Conservation (phyloP, 2,113 vertebrate species). For the Poeciliopsis prolifica region DNA sequence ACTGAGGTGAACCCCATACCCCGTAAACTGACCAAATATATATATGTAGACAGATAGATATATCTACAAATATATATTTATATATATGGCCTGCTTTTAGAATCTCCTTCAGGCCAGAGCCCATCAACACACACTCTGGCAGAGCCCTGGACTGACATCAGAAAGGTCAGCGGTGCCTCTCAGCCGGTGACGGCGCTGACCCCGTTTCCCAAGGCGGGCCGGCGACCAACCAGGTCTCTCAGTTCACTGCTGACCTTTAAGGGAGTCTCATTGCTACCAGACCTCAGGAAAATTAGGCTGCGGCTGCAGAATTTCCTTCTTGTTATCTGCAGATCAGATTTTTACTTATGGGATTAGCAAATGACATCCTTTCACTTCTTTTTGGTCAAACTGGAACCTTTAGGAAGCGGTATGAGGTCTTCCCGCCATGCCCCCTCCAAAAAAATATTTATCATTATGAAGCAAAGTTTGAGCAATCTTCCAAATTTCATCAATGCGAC, state of each 20-base stretch:
- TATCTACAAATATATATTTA: conserved; percentile 19
- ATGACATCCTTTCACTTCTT: not conserved
- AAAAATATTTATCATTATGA: too few relatives aligned
- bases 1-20: conserved; percentile 5
- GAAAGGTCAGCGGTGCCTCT: conserved; percentile 66
- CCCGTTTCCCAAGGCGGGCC: conserved; percentile 59
- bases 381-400: not conserved
- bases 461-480: too few relatives aligned
- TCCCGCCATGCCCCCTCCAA: too few relatives aligned
- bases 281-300: conserved; percentile 37
- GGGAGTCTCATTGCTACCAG: conserved; percentile 49
- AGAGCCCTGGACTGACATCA: conserved; percentile 43
- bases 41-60: not conserved
- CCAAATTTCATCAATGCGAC: too few relatives aligned
- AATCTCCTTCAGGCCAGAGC: conserved; percentile 52
- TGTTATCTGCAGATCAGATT: conserved; percentile 5
- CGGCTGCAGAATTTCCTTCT: not conserved
- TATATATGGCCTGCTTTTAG: conserved; percentile 61
- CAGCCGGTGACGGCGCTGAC: conserved; percentile 48
- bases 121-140: conserved; percentile 27
- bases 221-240: conserved; percentile 33
- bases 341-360: not conserved
- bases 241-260: conserved; percentile 58
- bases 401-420: too few relatives aligned
- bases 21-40: conserved; percentile 3